Base-by-base conservation (phyloP, 1,140 invertebrate genomes). In the Cydia pomonella region DNA sequence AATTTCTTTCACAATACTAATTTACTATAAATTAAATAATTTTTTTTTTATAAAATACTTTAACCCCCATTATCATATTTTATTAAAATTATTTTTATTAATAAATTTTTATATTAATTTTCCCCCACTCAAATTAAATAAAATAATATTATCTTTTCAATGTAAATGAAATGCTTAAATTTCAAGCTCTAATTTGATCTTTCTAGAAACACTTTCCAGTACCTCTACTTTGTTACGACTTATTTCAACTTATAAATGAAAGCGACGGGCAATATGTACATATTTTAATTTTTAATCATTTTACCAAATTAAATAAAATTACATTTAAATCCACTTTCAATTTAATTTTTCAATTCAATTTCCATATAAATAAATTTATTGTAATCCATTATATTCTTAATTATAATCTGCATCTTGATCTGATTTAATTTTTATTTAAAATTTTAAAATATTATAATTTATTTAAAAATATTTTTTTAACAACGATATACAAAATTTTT, bases 361-460 rank as follows among this genome's bases (percentile, higher is more conserved):
- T 82, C 71, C 75, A 83, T 80, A 80, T 84, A 85, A 84, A 80
- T 83, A 84, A 80, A 75, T 81, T 83, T 82, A 85, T 83, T 86
- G 83, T 87, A 87, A 87, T 80, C 79, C 84, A 85, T 84, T 80
- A 83, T 80, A 83, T 82, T 79, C 93, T 92, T 92, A 87, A 85
- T 82, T 87, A 93, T 93, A 88, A 87, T 90, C 93, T 94, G 84
- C 90, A 95, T 91, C 92, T 94, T 94, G 94, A 95, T 93, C 91
- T 94, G 93, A 94, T 86, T 86, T 94, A 86, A 84, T 84, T 86
- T 91, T 78, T 81, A 80, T 79, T 84, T 83, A 79, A 86, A 93
- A 91, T 87, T 88, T 84, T 89, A 81, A 89, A 91, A 89, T 87
- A 93, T 92, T 93, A 86, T n/a, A 63, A 63, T 72, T 79, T 82